phyloP scores from a whole-genome alignment of 2,888 invertebrate genomes.

The Epinotia brunnichana region DNA sequence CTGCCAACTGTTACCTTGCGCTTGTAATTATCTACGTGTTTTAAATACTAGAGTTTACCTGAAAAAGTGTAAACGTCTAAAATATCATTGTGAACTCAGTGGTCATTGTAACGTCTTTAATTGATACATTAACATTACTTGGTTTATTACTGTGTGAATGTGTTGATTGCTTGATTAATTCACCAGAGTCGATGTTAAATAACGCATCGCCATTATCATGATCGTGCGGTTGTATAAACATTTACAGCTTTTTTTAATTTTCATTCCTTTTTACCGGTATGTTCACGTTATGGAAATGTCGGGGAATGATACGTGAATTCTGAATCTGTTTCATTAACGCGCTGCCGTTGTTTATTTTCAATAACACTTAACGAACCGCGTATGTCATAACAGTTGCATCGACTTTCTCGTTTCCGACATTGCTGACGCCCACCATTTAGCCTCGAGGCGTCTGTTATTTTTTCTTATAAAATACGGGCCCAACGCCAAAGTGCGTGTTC shows the following conservation, averaged over 20 bases:
- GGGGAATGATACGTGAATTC: slow-evolving; percentile 48
- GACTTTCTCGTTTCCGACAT: slow-evolving; percentile 79
- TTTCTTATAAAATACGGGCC: slow-evolving; percentile 74
- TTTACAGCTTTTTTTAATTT: slow-evolving; percentile 34
- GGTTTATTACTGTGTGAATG: slow-evolving; percentile 40
- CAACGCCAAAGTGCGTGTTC: slow-evolving; percentile 75
- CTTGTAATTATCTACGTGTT: slow-evolving; percentile 48
- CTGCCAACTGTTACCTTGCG: slow-evolving; percentile 54
- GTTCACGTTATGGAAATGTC: slow-evolving; percentile 38
- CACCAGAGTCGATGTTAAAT: slow-evolving; percentile 29
- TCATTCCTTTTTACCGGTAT: slow-evolving; percentile 19
- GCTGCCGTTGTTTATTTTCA: slow-evolving; percentile 71
- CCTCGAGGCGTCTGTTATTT: slow-evolving; percentile 73
- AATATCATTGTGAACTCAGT: slow-evolving; percentile 13
- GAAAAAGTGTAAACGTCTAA: slow-evolving; percentile 25
- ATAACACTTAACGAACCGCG: slow-evolving; percentile 75
- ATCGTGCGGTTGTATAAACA: slow-evolving; percentile 33
- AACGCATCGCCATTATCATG: slow-evolving; percentile 37
- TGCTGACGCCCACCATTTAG: slow-evolving; percentile 76
- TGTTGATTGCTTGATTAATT: slow-evolving; percentile 43
- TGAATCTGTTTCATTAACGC: slow-evolving; percentile 61
- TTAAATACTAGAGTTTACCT: slow-evolving; percentile 25
- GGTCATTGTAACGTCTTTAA: slow-evolving; percentile 25
- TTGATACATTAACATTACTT: slow-evolving; percentile 43
- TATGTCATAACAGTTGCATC: slow-evolving; percentile 81